These are phyloP conservation scores for Mesopsocus fuscifrons DNA, from an alignment of 2,888 invertebrate genomes.

Conservation along the genomic window DNA sequence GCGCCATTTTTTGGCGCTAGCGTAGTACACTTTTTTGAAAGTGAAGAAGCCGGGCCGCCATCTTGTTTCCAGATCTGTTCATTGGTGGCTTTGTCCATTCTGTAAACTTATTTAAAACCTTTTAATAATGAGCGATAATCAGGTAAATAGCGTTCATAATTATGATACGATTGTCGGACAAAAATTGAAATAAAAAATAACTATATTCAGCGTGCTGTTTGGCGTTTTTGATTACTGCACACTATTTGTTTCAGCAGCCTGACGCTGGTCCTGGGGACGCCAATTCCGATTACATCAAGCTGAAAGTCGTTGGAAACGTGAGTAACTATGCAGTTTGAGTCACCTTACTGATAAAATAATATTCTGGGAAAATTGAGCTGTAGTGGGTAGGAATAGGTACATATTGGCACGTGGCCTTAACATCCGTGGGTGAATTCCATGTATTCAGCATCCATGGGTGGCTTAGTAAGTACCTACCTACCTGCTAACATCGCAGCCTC, in stretches of 20 bases:
- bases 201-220: too few species aligned
- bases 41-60: constrained; percentile 5
- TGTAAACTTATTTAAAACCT: background rate
- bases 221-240: constrained; percentile 11
- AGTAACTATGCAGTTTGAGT: constrained; percentile 18
- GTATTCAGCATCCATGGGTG: too few species aligned
- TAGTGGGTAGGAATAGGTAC: too few species aligned
- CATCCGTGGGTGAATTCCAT: too few species aligned
- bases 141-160: constrained; percentile 16
- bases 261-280: constrained; percentile 32
- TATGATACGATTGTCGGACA: background rate
- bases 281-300: constrained; percentile 42
- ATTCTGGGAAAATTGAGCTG: too few species aligned
- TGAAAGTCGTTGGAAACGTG: constrained; percentile 46
- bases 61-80: background rate
- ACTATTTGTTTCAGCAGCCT: constrained; percentile 29
- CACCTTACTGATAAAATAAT: background rate
- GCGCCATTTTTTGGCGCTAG: background rate
- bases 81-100: background rate
- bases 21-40: background rate
- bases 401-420: too few species aligned
- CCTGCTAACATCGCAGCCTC: too few species aligned
- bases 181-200: too few species aligned
- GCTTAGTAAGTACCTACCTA: too few species aligned
- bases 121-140: constrained; percentile 18